Evolutionary conservation across 37 sponge, comb jelly and placozoan species (phyloP).

Genomic region (Hexactinellida sp.): DNA sequence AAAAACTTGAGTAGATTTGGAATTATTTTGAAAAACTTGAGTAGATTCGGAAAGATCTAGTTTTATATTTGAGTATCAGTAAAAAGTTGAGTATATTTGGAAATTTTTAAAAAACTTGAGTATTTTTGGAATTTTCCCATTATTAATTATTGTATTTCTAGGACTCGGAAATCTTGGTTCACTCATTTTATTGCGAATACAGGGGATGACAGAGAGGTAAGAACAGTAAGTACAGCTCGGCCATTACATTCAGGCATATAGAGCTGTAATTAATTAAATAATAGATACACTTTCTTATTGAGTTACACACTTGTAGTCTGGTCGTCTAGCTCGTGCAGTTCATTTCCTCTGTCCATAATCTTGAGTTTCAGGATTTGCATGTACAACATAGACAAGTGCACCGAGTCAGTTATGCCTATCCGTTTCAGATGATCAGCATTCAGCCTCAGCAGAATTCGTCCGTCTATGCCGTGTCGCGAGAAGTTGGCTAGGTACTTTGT

Average conservation of each 20-base stretch:
- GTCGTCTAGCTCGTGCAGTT: not conserved
- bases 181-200: constrained; percentile 10
- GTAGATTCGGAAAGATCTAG: too few relatives aligned
- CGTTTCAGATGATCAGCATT: constrained; percentile 13
- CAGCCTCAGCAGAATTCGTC: not conserved
- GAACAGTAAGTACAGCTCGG: not conserved
- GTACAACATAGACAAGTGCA: not conserved
- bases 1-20: too few relatives aligned
- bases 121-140: too few relatives aligned
- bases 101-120: too few relatives aligned
- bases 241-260: not conserved
- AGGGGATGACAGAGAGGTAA: constrained; percentile 14
- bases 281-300: not conserved
- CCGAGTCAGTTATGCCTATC: not conserved
- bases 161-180: constrained; percentile 16
- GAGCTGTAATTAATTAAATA: not conserved
- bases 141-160: too few relatives aligned
- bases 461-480: not conserved
- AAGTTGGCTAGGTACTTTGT: constrained; percentile 5
- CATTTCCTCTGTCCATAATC: not conserved
- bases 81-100: too few relatives aligned
- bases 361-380: not conserved
- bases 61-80: too few relatives aligned
- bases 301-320: not conserved
- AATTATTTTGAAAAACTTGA: too few relatives aligned